Conservation (phyloP, 1,140 invertebrate species). For the Dendroctonus ponderosae region DNA sequence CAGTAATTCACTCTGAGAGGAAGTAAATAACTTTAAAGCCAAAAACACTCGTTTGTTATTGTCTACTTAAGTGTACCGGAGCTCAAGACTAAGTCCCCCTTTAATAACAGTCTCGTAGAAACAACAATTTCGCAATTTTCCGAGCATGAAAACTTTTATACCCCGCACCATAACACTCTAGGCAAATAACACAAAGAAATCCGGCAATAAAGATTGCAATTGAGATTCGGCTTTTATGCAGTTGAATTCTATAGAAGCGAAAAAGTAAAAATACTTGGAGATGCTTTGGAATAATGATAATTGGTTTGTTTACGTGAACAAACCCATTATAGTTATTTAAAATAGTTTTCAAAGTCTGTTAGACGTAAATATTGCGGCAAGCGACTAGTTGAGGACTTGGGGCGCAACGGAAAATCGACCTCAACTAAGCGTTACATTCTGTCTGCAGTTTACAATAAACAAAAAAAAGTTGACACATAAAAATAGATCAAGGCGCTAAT, state of each 20-base stretch:
- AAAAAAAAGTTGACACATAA: no score
- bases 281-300: conserved; percentile 15
- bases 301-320: conserved; percentile 18
- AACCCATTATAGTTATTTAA: conserved; percentile 14
- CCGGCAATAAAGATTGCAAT: conserved; percentile 20
- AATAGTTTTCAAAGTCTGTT: background rate
- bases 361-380: no score
- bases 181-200: conserved; percentile 16
- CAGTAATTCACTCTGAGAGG: no score
- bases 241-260: conserved; percentile 19
- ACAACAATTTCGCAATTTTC: conserved; percentile 13
- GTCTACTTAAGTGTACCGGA: no score
- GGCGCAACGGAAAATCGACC: no score
- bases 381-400: no score
- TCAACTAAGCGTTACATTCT: no score
- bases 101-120: background rate
- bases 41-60: no score
- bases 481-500: no score
- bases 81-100: no score
- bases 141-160: conserved; percentile 16
- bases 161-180: conserved; percentile 11
- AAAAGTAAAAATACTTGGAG: conserved; percentile 11
- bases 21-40: no score
- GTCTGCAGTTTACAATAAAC: no score
- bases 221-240: conserved; percentile 15